Conservation (phyloP, 2,888 invertebrate genomes). For the Macrosiphum euphorbiae region DNA sequence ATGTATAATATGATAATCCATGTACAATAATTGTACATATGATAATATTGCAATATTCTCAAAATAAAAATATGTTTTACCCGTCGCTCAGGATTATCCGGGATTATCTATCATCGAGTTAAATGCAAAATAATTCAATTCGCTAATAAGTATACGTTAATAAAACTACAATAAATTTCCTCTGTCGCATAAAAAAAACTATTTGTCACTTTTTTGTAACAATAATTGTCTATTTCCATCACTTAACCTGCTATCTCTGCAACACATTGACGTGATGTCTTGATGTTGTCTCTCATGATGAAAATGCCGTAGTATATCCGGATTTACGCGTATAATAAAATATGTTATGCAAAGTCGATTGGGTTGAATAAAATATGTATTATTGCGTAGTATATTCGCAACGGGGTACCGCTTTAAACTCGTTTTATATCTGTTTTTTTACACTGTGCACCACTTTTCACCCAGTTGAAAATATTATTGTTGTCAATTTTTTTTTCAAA, state of each 20-base stretch:
- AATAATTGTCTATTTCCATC: neutral
- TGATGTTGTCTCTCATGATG: neutral
- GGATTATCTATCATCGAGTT: neutral
- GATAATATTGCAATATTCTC: too few relatives aligned
- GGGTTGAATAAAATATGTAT: neutral
- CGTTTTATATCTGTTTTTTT: constrained; percentile 8
- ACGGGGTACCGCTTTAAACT: neutral
- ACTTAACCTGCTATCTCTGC: neutral
- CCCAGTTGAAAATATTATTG: neutral
- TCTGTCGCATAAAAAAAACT: neutral
- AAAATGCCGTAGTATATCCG: neutral
- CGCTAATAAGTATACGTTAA: neutral
- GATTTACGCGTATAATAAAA: neutral
- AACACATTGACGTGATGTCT: neutral
- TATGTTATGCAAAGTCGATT: neutral
- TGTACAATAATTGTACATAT: too few relatives aligned
- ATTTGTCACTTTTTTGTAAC: neutral
- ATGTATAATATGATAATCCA: too few relatives aligned
- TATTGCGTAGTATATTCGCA: neutral
- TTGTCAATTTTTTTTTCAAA: neutral
- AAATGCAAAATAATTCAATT: neutral
- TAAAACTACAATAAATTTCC: neutral
- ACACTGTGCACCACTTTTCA: neutral
- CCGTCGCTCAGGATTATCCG: neutral
- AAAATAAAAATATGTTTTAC: neutral